These are phyloP conservation scores for Graptemys geographica DNA, from an alignment of 2,797 vertebrate genomes.

Conservation along the genomic window DNA sequence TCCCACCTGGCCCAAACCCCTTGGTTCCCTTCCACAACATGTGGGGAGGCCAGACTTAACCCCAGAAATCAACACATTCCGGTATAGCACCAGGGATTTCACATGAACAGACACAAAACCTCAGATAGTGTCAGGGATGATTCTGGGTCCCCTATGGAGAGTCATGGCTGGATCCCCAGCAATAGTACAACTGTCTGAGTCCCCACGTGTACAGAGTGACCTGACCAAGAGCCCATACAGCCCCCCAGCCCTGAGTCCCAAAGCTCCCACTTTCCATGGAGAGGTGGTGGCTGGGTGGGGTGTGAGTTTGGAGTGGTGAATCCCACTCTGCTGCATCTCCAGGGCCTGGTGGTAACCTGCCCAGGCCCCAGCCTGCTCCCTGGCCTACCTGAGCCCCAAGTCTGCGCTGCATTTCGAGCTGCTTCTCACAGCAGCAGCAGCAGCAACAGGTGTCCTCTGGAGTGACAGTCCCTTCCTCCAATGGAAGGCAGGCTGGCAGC, in stretches of 20 bases:
- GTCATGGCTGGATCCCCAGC: neutral
- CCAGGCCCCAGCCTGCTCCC: neutral
- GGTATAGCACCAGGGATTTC: neutral
- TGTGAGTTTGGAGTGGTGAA: accelerated
- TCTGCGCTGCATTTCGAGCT: accelerated
- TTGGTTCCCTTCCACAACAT: neutral
- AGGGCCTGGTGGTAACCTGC: neutral
- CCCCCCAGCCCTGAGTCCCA: neutral
- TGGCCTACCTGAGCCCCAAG: neutral
- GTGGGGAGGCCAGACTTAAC: neutral
- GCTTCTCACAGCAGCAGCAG: neutral
- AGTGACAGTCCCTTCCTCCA: neutral
- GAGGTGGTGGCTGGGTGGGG: neutral
- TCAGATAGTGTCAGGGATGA: neutral
- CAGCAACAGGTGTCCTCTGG: neutral
- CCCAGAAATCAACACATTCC: neutral
- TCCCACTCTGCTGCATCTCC: neutral
- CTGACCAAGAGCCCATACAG: neutral
- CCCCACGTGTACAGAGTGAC: neutral
- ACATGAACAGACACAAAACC: neutral
- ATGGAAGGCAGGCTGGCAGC: neutral
- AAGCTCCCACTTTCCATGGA: neutral
- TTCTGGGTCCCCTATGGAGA: neutral
- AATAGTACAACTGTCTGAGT: neutral
- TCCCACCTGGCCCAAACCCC: neutral